Conservation (phyloP, 2,797 vertebrate species). For the Erithacus rubecula region DNA sequence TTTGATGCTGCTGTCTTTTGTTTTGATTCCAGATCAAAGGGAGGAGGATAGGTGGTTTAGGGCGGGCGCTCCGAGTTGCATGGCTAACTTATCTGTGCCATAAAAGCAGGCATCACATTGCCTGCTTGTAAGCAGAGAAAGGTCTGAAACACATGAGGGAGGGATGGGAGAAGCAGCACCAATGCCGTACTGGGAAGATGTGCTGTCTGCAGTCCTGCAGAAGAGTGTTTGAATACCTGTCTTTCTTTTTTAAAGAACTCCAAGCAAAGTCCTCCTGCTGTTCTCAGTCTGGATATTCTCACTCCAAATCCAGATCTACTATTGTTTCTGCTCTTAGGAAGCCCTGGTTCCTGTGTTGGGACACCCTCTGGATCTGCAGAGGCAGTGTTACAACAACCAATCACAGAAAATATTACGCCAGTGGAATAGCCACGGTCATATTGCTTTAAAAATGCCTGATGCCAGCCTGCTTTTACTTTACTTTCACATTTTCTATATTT, state of each 20-base stretch:
- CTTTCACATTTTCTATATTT: not conserved
- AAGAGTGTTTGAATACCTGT: not conserved
- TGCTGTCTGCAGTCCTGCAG: not conserved
- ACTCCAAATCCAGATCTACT: not conserved
- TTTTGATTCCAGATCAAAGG: constrained; percentile 42
- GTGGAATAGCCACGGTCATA: fast-evolving
- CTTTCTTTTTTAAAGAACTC: not conserved
- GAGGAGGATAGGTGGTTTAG: not conserved
- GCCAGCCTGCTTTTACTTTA: not conserved
- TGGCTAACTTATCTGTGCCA: constrained; percentile 19
- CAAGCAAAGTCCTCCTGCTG: not conserved
- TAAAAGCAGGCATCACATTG: not conserved
- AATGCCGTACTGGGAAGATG: fast-evolving
- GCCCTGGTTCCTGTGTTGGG: not conserved
- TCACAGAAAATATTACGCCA: not conserved
- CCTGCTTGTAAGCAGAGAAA: not conserved
- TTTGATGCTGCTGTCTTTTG: not conserved
- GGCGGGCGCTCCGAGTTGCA: not conserved
- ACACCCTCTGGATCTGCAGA: fast-evolving
- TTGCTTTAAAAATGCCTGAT: not conserved
- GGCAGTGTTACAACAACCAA: not conserved
- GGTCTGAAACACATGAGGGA: constrained; percentile 4
- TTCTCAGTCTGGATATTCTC: not conserved
- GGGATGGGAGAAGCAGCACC: not conserved
- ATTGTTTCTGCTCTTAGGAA: not conserved